Conservation (phyloP, 1,140 invertebrate species). For the Scaptomyza montana region DNA sequence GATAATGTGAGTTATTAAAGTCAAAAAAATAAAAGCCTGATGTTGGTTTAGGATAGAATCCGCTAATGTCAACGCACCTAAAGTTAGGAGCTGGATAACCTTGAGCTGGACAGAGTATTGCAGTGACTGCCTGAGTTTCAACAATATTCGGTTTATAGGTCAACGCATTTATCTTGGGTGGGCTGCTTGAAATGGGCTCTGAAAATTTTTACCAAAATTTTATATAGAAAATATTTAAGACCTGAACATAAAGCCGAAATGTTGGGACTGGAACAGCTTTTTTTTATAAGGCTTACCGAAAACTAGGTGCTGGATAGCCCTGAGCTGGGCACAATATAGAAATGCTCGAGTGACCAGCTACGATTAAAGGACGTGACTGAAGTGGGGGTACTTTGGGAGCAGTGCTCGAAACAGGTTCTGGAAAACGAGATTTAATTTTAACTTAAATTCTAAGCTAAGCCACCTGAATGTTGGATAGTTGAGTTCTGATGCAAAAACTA, state of each 20-base stretch:
- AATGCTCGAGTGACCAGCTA: slow-evolving; percentile 65
- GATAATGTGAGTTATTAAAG: slow-evolving; percentile 9
- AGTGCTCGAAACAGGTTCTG: slow-evolving; percentile 89
- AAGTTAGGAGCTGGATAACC: slow-evolving; percentile 87
- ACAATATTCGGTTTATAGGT: slow-evolving; percentile 72
- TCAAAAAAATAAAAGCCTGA: slow-evolving; percentile 28
- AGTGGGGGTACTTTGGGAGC: slow-evolving; percentile 83
- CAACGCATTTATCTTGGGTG: slow-evolving; percentile 85
- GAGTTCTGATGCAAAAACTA: no score
- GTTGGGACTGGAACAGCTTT: slow-evolving; percentile 20
- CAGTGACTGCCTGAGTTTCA: slow-evolving; percentile 50
- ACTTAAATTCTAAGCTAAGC: not conserved
- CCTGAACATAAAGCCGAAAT: slow-evolving; percentile 19
- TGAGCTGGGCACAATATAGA: slow-evolving; percentile 88
- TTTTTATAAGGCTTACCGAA: slow-evolving; percentile 85
- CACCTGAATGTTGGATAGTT: slow-evolving; percentile 15
- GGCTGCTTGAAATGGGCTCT: slow-evolving; percentile 89
- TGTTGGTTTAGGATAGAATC: slow-evolving; percentile 33
- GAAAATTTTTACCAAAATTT: slow-evolving; percentile 38
- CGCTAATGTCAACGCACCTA: slow-evolving; percentile 85
- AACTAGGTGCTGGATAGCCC: slow-evolving; percentile 87
- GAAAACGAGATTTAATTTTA: slow-evolving; percentile 15
- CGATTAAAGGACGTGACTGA: slow-evolving; percentile 69
- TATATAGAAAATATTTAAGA: not conserved
- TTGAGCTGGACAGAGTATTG: slow-evolving; percentile 89